Percentiles rank a stretch among this genome's conserved stretches.
Conservation (phyloP, 2,797 vertebrate genomes). For the Eulemur mongoz region DNA sequence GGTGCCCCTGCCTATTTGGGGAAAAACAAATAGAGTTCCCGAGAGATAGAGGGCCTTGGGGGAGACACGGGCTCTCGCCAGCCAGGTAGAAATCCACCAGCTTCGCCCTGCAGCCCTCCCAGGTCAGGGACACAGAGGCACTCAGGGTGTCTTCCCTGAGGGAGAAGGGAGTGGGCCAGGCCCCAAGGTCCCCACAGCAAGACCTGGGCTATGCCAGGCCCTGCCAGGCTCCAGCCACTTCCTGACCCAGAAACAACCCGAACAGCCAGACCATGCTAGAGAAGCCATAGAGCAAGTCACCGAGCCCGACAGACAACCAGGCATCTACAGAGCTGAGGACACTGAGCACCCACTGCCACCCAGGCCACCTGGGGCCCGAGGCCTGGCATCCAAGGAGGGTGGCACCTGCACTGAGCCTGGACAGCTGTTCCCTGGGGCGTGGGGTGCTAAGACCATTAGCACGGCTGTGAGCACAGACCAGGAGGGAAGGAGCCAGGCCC, state of each 20-base stretch:
- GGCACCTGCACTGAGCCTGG: accelerated
- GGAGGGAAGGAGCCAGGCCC: background rate
- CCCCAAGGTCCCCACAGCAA: background rate
- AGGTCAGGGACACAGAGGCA: no score
- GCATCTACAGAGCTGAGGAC: background rate
- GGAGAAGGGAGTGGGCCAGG: background rate
- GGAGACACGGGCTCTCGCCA: background rate
- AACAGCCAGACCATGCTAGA: background rate
- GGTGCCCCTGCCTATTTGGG: background rate
- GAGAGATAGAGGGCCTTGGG: background rate
- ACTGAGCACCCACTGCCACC: background rate
- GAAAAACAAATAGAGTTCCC: background rate
- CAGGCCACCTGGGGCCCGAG: background rate
- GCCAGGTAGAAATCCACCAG: background rate
- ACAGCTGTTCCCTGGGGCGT: no score
- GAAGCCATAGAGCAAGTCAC: background rate
- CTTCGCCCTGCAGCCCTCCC: background rate
- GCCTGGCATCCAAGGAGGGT: background rate
- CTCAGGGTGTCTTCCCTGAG: background rate
- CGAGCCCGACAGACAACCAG: accelerated
- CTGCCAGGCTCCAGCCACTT: background rate
- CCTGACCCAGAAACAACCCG: background rate
- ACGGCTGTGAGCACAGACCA: background rate
- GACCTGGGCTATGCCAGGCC: background rate
- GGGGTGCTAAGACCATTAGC: background rate